Evolutionary conservation across 2,113 vertebrate species (phyloP).

Genomic region (Brachypteracias leptosomus): DNA sequence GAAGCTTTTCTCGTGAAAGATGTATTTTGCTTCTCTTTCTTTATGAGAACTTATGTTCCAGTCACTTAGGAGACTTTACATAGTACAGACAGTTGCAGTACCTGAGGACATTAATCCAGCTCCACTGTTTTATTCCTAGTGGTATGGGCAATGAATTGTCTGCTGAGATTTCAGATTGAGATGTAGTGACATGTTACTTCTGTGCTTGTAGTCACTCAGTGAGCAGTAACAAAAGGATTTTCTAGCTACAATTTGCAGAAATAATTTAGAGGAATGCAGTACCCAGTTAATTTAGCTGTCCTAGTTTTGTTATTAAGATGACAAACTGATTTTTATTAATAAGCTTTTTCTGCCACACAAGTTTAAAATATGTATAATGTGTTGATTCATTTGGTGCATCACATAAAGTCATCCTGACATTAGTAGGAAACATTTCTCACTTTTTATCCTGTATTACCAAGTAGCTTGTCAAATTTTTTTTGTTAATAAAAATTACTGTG

Average conservation of each 20-base stretch:
- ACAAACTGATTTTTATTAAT: constrained; percentile 1
- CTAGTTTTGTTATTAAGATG: background rate
- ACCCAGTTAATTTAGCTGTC: background rate
- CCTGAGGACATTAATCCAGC: background rate
- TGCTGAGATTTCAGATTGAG: background rate
- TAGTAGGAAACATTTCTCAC: background rate
- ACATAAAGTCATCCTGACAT: background rate
- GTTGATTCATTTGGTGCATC: background rate
- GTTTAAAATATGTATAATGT: background rate
- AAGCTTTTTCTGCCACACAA: background rate
- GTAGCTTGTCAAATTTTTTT: background rate
- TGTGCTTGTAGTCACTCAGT: background rate
- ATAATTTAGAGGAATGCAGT: background rate
- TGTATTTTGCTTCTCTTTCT: background rate
- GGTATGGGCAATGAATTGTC: background rate
- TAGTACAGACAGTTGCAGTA: background rate
- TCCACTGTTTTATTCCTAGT: background rate
- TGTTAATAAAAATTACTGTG: background rate
- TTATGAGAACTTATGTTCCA: background rate
- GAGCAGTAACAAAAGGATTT: background rate
- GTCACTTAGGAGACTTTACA: background rate
- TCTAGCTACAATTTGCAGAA: background rate
- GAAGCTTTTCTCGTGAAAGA: background rate
- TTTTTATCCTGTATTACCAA: background rate
- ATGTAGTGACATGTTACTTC: background rate